Evolutionary conservation across 2,113 vertebrate genomes (phyloP).

Genomic region (Geococcyx californianus): DNA sequence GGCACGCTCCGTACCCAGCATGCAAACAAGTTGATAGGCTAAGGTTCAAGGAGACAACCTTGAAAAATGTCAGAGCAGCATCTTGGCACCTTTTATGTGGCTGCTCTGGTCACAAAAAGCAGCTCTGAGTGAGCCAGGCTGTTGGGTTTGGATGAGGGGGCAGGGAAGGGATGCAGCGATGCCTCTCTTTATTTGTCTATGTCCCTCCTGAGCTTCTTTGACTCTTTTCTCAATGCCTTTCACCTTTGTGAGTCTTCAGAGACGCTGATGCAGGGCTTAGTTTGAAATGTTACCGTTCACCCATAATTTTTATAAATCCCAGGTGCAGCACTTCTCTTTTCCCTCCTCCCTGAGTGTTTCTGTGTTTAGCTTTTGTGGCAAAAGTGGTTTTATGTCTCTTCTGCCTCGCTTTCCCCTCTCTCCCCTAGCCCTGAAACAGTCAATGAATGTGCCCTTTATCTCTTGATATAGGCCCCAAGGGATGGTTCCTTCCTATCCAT

Average conservation of each 20-base stretch:
- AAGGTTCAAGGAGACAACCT: conserved; percentile 2
- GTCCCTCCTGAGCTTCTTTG: not conserved
- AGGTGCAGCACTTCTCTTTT: not conserved
- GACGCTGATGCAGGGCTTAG: not conserved
- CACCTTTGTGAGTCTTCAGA: not conserved
- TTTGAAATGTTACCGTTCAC: not conserved
- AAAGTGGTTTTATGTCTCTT: not conserved
- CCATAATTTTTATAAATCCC: not conserved
- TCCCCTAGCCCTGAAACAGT: not conserved
- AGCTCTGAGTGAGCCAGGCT: not conserved
- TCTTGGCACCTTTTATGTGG: not conserved
- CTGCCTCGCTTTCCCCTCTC: not conserved
- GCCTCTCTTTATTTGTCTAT: not conserved
- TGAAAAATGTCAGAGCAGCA: not conserved
- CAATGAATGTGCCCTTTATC: not conserved
- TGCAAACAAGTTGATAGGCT: not conserved
- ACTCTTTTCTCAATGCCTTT: not conserved
- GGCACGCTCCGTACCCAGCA: not conserved
- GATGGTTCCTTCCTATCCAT: not conserved
- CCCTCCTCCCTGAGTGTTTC: not conserved
- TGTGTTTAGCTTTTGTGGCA: not conserved
- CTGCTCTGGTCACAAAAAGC: not conserved
- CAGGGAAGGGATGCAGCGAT: not conserved
- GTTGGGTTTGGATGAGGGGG: not conserved
- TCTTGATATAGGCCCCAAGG: conserved; percentile 31